These are phyloP conservation scores for Hyles euphorbiae DNA, from an alignment of 1,140 invertebrate species.

Conservation along the genomic window DNA sequence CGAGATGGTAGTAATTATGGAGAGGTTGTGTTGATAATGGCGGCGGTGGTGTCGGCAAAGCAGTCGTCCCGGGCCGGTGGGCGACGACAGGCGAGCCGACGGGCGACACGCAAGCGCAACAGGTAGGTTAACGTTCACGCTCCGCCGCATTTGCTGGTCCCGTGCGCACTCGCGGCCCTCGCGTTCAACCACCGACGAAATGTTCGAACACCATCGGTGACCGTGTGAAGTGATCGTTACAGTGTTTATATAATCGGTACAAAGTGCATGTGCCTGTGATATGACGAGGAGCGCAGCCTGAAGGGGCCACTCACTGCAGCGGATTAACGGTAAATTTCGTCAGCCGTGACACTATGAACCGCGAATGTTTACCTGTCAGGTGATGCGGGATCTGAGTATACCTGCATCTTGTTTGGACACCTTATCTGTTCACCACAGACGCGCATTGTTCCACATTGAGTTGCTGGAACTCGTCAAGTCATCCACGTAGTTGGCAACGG, in stretches of 20 bases:
- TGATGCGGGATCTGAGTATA: constrained; percentile 27
- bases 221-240: constrained; percentile 52
- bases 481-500: constrained; percentile 51
- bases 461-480: constrained; percentile 21
- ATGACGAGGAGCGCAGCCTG: constrained; percentile 51
- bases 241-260: constrained; percentile 39
- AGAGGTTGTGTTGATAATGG: constrained; percentile 45
- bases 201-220: constrained; percentile 57
- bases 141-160: constrained; percentile 64
- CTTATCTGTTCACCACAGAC: no score
- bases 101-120: constrained; percentile 68
- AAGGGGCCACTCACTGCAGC: constrained; percentile 41
- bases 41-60: constrained; percentile 54
- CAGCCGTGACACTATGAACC: constrained; percentile 47
- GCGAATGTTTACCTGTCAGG: constrained; percentile 63
- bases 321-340: constrained; percentile 69
- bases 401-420: neutral
- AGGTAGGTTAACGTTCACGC: constrained; percentile 72
- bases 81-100: constrained; percentile 20
- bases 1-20: neutral
- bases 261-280: constrained; percentile 54
- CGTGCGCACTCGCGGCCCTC: constrained; percentile 58
- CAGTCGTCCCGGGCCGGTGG: constrained; percentile 48
- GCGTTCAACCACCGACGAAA: constrained; percentile 48
- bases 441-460: no score